Conservation (phyloP, 2,888 invertebrate genomes). For the Phragmatobia fuliginosa region DNA sequence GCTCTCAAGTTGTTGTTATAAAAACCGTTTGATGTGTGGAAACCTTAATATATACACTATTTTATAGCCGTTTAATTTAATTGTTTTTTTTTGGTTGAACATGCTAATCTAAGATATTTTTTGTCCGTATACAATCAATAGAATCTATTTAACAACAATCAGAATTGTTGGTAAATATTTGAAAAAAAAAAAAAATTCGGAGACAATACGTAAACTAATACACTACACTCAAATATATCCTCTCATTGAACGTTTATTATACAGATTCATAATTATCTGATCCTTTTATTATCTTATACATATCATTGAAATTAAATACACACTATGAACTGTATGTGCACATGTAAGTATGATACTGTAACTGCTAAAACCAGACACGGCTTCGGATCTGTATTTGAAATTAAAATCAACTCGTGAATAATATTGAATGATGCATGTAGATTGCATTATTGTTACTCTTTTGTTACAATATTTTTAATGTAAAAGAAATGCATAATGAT, state of each 20-base stretch:
- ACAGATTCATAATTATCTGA: neutral
- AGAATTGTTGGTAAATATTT: neutral
- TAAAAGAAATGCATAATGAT: too few species aligned
- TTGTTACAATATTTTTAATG: neutral
- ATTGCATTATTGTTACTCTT: neutral
- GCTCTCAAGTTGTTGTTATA: neutral
- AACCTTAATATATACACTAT: neutral
- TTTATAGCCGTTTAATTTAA: neutral
- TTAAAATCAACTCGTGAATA: neutral
- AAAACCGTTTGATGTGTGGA: neutral
- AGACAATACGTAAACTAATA: neutral
- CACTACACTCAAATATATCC: slow-evolving; percentile 9
- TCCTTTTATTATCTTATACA: too few species aligned
- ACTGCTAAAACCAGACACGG: neutral
- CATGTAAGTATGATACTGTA: too few species aligned
- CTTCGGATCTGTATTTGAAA: neutral
- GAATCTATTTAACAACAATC: neutral
- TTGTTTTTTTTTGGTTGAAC: neutral
- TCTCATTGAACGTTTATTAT: neutral
- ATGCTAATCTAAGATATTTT: neutral
- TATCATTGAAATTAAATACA: too few species aligned
- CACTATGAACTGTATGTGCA: too few species aligned
- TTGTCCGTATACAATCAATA: neutral
- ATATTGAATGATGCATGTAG: too few species aligned
- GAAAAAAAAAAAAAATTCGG: too few species aligned